These are phyloP conservation scores for Strigops habroptila DNA, from an alignment of 2,113 vertebrate species.

Conservation along the genomic window DNA sequence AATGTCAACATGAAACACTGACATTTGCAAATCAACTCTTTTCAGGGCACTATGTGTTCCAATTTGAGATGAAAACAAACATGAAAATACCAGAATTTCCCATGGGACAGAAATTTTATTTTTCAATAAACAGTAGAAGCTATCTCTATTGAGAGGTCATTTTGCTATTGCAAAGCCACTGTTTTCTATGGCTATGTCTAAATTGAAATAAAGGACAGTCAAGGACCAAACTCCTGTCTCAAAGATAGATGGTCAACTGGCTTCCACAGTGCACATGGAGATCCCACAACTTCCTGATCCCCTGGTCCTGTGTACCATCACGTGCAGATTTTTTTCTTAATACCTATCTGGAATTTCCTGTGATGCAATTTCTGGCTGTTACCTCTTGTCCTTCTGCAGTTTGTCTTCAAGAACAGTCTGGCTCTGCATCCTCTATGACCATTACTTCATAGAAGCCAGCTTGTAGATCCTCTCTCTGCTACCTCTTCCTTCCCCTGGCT, in stretches of 20 bases:
- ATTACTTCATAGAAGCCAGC: neutral
- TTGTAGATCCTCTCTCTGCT: neutral
- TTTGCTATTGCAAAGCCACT: neutral
- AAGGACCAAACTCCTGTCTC: neutral
- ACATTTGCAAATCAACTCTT: slow-evolving; percentile 52
- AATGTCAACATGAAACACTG: slow-evolving; percentile 51
- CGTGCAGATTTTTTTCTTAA: neutral
- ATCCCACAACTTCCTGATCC: neutral
- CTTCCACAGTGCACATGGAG: neutral
- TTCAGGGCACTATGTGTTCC: slow-evolving; percentile 25
- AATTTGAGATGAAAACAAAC: slow-evolving; percentile 51
- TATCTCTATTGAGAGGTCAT: neutral
- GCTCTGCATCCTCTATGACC: neutral
- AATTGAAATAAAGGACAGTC: neutral
- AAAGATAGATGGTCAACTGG: neutral
- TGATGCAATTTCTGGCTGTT: neutral
- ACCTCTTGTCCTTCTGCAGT: neutral
- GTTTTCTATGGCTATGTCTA: neutral
- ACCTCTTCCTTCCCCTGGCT: neutral
- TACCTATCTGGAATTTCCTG: neutral
- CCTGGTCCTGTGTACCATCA: neutral
- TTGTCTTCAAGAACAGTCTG: neutral
- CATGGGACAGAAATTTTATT: neutral
- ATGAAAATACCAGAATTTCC: slow-evolving; percentile 58
- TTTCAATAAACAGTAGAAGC: neutral